These are phyloP conservation scores for Amiota mariae DNA, from an alignment of 2,888 invertebrate species.

Conservation along the genomic window DNA sequence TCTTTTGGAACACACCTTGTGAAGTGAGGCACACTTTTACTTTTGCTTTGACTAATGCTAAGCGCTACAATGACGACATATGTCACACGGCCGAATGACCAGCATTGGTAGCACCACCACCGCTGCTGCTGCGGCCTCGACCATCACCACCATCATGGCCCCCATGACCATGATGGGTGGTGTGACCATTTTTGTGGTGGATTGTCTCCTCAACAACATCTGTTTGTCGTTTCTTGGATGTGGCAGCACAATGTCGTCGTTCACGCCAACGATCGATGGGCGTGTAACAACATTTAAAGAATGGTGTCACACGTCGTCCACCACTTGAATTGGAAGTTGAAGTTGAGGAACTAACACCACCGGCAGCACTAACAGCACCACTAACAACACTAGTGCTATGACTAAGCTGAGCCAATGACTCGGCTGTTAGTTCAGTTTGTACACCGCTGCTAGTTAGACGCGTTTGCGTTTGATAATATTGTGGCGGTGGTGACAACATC, in stretches of 20 bases:
- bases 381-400: slow-evolving; percentile 44
- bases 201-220: slow-evolving; percentile 16
- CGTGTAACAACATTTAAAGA: slow-evolving; percentile 73
- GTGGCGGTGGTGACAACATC: slow-evolving; percentile 41
- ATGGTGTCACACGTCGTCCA: slow-evolving; percentile 63
- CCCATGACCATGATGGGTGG: slow-evolving; percentile 25
- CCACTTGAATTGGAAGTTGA: slow-evolving; percentile 51
- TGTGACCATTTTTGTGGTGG: background rate
- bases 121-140: slow-evolving; percentile 4
- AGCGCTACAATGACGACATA: slow-evolving; percentile 3
- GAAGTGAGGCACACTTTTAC: slow-evolving; percentile 28
- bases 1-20: slow-evolving; percentile 23
- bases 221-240: slow-evolving; percentile 40
- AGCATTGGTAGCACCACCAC: background rate
- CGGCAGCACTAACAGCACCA: slow-evolving; percentile 41
- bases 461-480: slow-evolving; percentile 53
- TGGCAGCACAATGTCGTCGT: slow-evolving; percentile 29
- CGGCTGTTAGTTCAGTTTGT: slow-evolving; percentile 69
- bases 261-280: slow-evolving; percentile 72
- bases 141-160: slow-evolving; percentile 37
- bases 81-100: slow-evolving; percentile 18
- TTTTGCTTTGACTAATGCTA: background rate
- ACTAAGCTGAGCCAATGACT: slow-evolving; percentile 59
- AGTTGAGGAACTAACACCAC: slow-evolving; percentile 22
- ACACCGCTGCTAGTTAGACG: slow-evolving; percentile 71